Evolutionary conservation across 2,888 invertebrate genomes (phyloP).

Genomic region (Imbricaverruca yamaguchii): DNA sequence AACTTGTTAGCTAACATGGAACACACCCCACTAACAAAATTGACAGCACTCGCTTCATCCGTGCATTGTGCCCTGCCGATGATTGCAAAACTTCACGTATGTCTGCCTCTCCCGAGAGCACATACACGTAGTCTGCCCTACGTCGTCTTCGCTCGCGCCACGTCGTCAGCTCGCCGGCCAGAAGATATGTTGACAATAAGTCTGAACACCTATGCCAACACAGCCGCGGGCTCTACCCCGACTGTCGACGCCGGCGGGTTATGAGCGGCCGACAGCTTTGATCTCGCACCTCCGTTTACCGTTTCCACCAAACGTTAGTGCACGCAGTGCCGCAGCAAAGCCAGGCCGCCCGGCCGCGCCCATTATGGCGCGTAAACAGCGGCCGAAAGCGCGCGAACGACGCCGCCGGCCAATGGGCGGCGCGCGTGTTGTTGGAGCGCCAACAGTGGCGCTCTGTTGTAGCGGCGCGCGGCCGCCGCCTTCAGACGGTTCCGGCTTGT

Average conservation of each 20-base stretch:
- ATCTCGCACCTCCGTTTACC: constrained; percentile 12
- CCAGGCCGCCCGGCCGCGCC: background rate
- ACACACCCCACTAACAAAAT: too few species aligned
- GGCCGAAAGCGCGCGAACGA: background rate
- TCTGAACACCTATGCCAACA: background rate
- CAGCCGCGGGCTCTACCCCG: background rate
- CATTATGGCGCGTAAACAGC: constrained; percentile 16
- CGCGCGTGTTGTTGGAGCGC: background rate
- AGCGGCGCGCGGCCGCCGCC: background rate
- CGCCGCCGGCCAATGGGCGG: background rate
- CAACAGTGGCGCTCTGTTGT: background rate
- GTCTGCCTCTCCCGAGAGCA: too few species aligned
- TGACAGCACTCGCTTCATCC: too few species aligned
- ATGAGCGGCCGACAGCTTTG: background rate
- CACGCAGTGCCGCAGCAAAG: constrained; percentile 12
- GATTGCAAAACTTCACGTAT: too few species aligned
- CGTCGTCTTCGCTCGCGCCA: too few species aligned
- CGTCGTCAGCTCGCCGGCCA: too few species aligned
- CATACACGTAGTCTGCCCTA: too few species aligned
- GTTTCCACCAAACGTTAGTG: constrained; percentile 21
- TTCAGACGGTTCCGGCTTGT: constrained; percentile 21
- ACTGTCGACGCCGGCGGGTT: constrained; percentile 6
- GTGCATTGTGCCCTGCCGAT: too few species aligned
- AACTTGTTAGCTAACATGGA: too few species aligned
- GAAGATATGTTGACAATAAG: too few species aligned